Percentiles rank a stretch among this genome's conserved stretches.
phyloP scores from a whole-genome alignment of 92 coral and sea anemone species.

The Virgularia gustaviana region DNA sequence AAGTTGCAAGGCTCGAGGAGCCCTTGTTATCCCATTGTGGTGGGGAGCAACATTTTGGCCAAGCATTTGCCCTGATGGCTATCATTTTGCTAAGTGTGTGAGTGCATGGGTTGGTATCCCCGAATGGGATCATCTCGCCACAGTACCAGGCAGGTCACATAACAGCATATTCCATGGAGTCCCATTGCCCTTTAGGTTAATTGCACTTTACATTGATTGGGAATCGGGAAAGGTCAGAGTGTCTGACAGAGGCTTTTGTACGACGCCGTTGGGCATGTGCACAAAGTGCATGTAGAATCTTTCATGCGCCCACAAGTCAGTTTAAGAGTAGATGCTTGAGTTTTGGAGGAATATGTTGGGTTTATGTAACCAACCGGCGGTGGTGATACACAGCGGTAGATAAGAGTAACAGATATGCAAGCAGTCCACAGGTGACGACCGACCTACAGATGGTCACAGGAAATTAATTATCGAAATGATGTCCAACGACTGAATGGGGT shows the following conservation, averaged over 20 bases:
- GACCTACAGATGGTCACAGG: not conserved
- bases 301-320: not conserved
- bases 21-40: conserved; percentile 19
- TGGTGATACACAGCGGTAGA: not conserved
- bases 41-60: conserved; percentile 40
- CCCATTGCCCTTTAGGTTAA: conserved; percentile 19
- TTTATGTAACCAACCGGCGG: not conserved
- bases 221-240: not conserved
- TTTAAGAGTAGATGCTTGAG: not conserved
- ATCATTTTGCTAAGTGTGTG: conserved; percentile 25
- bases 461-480: no score
- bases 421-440: not conserved
- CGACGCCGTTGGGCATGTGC: conserved; percentile 25
- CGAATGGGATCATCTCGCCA: conserved; percentile 22
- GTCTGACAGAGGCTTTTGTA: conserved; percentile 36
- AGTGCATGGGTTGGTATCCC: conserved; percentile 40
- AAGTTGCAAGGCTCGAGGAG: conserved; percentile 34
- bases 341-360: not conserved
- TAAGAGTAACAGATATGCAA: not conserved
- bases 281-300: not conserved
- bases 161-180: conserved; percentile 29
- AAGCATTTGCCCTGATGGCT: conserved; percentile 32
- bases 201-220: conserved; percentile 35
- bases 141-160: conserved; percentile 17
- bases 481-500: no score